A percentile compares a stretch with the other conserved stretches of the same genome.
Conservation (phyloP, 2,888 invertebrate genomes). For the Stenurella melanura region DNA sequence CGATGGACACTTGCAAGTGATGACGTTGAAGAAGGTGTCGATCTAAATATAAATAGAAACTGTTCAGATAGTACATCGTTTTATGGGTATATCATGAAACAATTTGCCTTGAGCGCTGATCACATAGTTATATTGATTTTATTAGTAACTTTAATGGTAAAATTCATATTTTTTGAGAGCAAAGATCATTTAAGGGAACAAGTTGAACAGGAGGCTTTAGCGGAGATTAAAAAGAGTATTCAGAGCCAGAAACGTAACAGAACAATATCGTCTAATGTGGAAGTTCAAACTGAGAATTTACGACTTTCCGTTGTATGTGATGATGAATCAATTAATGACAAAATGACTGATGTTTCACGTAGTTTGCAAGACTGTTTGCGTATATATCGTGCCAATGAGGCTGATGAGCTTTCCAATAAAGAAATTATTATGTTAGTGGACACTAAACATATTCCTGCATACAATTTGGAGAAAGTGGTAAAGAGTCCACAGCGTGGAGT, state of each 20-base stretch:
- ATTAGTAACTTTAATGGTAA: constrained; percentile 87
- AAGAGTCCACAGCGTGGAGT: constrained; percentile 90
- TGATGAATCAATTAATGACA: constrained; percentile 47
- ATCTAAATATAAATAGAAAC: constrained; percentile 21
- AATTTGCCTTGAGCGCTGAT: constrained; percentile 83
- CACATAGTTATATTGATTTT: constrained; percentile 91
- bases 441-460: constrained; percentile 86
- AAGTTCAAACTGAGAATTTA: constrained; percentile 61
- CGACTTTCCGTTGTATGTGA: constrained; percentile 33
- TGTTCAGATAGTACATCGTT: constrained; percentile 62
- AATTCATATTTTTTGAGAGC: constrained; percentile 93
- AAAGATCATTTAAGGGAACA: constrained; percentile 66
- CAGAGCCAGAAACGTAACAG: constrained; percentile 49
- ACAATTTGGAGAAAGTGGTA: constrained; percentile 89
- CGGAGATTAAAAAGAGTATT: constrained; percentile 41
- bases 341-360: constrained; percentile 52
- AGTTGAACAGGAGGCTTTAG: constrained; percentile 51
- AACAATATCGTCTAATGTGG: constrained; percentile 58
- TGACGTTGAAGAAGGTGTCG: constrained; percentile 24
- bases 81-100: constrained; percentile 68
- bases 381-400: constrained; percentile 81
- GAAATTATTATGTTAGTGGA: constrained; percentile 89
- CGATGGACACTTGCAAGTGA: constrained; percentile 60
- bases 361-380: constrained; percentile 81
- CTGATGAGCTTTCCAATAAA: constrained; percentile 83